phyloP scores from a whole-genome alignment of 2,888 invertebrate genomes.

The Cheilosia scutellata region DNA sequence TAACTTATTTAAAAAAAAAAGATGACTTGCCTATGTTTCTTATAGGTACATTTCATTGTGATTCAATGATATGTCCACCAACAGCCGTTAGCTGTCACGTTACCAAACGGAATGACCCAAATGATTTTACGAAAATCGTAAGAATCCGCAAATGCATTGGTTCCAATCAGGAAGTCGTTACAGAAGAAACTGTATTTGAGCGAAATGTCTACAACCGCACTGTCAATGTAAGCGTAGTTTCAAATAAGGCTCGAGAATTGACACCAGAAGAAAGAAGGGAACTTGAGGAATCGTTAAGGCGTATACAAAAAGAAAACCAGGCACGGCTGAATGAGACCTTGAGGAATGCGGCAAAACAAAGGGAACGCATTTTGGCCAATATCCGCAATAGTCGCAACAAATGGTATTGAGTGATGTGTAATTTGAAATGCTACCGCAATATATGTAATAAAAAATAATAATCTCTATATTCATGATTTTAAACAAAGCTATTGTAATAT shows the following conservation, averaged over 20 bases:
- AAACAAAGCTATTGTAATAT: too few species aligned
- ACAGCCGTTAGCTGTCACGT: conserved; percentile 27
- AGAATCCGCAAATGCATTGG: conserved; percentile 35
- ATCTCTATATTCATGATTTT: too few species aligned
- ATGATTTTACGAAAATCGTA: conserved; percentile 28
- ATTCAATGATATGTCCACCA: conserved; percentile 47
- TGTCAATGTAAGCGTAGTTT: conserved; percentile 27
- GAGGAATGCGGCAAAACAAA: not conserved
- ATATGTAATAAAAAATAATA: too few species aligned
- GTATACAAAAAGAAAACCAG: conserved; percentile 1
- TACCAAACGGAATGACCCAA: conserved; percentile 44
- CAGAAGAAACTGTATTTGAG: conserved; percentile 20
- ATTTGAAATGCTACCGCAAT: too few species aligned
- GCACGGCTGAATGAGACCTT: not conserved
- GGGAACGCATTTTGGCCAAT: not conserved
- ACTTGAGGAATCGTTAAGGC: conserved; percentile 25
- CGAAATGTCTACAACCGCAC: not conserved
- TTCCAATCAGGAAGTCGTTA: not conserved
- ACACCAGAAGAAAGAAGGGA: conserved; percentile 48
- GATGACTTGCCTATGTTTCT: not conserved
- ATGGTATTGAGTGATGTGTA: not conserved
- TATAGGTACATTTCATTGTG: conserved; percentile 52
- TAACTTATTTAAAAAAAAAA: not conserved
- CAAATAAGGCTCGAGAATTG: conserved; percentile 19
- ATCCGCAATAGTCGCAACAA: not conserved